A percentile compares a stretch with the other conserved stretches of the same genome.
These are phyloP conservation scores for Pogonophryne albipinna DNA, from an alignment of 2,797 vertebrate species.

Conservation along the genomic window DNA sequence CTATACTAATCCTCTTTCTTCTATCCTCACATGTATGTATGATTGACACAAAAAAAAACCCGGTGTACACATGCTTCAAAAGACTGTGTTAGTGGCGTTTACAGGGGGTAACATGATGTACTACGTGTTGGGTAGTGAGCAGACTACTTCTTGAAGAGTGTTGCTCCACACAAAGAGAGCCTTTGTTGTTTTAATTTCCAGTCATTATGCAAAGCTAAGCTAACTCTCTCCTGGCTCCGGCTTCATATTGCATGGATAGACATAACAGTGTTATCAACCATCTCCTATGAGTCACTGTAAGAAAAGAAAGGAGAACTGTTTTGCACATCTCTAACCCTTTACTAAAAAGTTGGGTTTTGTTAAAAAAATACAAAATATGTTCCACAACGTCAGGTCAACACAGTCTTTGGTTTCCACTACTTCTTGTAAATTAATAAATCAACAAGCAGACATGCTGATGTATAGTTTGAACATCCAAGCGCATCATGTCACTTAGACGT, in stretches of 20 bases:
- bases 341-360: background rate
- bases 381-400: background rate
- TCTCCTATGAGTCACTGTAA: no score
- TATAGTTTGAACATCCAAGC: background rate
- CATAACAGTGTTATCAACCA: no score
- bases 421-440: background rate
- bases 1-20: background rate
- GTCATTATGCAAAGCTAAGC: constrained; percentile 10
- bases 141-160: background rate
- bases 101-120: background rate
- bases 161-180: background rate
- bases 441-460: background rate
- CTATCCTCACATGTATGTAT: background rate
- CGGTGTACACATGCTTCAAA: no score
- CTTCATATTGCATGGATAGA: background rate
- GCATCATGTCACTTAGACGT: background rate
- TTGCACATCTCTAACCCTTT: background rate
- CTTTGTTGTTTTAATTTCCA: background rate
- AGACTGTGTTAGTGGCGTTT: background rate
- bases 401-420: background rate
- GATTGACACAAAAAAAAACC: constrained; percentile 2
- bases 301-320: background rate
- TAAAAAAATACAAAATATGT: background rate
- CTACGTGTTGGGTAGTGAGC: no score
- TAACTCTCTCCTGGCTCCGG: background rate